Percentiles rank a stretch among this genome's conserved stretches.
Evolutionary conservation across 37 sponge, comb jelly and placozoan species (phyloP).

Genomic region (Chondrilla cf. caribensis): DNA sequence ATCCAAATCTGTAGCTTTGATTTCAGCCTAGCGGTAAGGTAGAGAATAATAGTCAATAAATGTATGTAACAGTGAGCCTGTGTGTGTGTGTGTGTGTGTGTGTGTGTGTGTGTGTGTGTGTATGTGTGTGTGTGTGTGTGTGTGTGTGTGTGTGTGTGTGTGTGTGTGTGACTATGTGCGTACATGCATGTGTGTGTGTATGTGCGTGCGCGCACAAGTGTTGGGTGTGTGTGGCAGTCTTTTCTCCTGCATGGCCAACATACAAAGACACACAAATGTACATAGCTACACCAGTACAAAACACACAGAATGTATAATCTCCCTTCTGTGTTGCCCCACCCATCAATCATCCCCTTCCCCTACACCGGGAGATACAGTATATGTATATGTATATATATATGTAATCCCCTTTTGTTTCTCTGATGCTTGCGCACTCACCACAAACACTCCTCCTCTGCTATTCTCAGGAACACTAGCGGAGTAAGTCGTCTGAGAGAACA

Average conservation of each 20-base stretch:
- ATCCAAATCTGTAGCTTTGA: slow-evolving; percentile 56
- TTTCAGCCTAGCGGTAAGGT: background rate
- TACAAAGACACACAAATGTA: too few species aligned
- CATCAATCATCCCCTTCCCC: too few species aligned
- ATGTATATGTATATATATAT: too few species aligned
- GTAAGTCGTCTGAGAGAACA: slow-evolving; percentile 38
- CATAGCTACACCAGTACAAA: background rate
- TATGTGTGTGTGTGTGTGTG: background rate
- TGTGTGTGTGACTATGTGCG: background rate
- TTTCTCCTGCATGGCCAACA: too few species aligned
- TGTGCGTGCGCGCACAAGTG: too few species aligned
- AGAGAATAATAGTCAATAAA: background rate
- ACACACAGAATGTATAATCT: background rate
- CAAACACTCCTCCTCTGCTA: slow-evolving; percentile 16
- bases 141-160: slow-evolving; percentile 1
- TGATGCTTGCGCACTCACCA: slow-evolving; percentile 10
- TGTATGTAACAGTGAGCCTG: background rate
- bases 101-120: background rate
- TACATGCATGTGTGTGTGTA: background rate
- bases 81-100: background rate
- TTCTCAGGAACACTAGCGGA: slow-evolving; percentile 34
- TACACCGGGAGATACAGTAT: too few species aligned
- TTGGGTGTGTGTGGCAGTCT: background rate
- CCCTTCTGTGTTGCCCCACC: too few species aligned
- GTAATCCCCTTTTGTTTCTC: too few species aligned